Evolutionary conservation across 2,888 invertebrate genomes (phyloP).

Genomic region (Carcina quercana): DNA sequence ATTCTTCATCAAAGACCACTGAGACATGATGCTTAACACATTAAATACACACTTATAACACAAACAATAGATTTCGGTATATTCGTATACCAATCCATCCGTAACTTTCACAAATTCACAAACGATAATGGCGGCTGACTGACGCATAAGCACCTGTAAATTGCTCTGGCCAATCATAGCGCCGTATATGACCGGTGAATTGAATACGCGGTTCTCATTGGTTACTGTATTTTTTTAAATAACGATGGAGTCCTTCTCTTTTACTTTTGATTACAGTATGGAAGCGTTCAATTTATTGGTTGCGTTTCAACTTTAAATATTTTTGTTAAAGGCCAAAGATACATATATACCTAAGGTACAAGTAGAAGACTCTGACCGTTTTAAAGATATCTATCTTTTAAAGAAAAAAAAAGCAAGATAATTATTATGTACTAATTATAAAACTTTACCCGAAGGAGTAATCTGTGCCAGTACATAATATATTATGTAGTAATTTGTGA

Average conservation of each 20-base stretch:
- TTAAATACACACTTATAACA: slow-evolving; percentile 41
- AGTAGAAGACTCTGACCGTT: too few species aligned
- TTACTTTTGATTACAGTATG: too few species aligned
- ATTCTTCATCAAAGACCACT: slow-evolving; percentile 63
- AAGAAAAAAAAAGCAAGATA: too few species aligned
- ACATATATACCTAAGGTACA: background rate
- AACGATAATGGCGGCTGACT: slow-evolving; percentile 70
- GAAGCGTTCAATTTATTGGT: slow-evolving; percentile 37
- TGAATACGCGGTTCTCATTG: slow-evolving; percentile 48
- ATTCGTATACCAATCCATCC: slow-evolving; percentile 32
- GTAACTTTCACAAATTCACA: slow-evolving; percentile 26
- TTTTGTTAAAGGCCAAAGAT: background rate
- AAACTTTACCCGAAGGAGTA: too few species aligned
- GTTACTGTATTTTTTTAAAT: slow-evolving; percentile 39
- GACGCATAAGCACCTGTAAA: slow-evolving; percentile 71
- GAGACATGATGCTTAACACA: slow-evolving; percentile 54
- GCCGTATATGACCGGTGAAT: slow-evolving; percentile 51
- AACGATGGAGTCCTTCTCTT: too few species aligned
- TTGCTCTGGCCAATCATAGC: slow-evolving; percentile 45
- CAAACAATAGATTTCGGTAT: slow-evolving; percentile 34
- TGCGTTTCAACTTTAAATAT: too few species aligned
- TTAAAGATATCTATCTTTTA: too few species aligned
- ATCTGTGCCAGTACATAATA: too few species aligned
- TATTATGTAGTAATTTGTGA: too few species aligned
- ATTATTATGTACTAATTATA: too few species aligned